Percentiles rank a stretch among this genome's conserved stretches.
Evolutionary conservation across 2,888 invertebrate species (phyloP).

Genomic region (Diadegma fenestrale): DNA sequence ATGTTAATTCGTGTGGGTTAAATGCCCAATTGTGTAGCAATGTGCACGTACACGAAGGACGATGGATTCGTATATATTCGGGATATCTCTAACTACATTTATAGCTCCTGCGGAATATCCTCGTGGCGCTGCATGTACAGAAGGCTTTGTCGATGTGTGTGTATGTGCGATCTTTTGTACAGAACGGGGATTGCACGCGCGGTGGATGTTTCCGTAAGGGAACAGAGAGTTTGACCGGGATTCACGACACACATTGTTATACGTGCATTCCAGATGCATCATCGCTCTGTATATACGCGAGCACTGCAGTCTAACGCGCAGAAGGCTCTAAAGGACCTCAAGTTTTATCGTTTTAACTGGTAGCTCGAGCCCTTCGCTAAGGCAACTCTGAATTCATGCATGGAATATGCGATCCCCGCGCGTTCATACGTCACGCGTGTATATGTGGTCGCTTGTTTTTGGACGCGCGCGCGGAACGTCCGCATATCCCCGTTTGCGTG

Average conservation of each 20-base stretch:
- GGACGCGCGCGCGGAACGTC: slow-evolving; percentile 16
- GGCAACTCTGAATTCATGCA: neutral
- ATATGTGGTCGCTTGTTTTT: slow-evolving; percentile 38
- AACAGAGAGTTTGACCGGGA: slow-evolving; percentile 72
- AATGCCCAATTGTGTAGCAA: slow-evolving; percentile 38
- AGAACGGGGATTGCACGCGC: neutral
- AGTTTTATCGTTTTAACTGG: neutral
- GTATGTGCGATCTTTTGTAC: neutral
- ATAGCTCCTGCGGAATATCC: neutral
- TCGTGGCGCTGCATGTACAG: neutral
- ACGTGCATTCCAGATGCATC: slow-evolving; percentile 1
- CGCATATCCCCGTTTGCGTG: slow-evolving; percentile 12
- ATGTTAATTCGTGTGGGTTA: slow-evolving; percentile 22
- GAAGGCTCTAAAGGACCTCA: neutral
- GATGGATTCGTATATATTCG: slow-evolving; percentile 45
- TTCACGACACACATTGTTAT: slow-evolving; percentile 46
- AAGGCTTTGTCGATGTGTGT: neutral
- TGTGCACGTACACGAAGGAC: neutral
- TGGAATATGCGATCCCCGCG: slow-evolving; percentile 15
- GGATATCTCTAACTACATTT: slow-evolving; percentile 18
- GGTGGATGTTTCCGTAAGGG: slow-evolving; percentile 32
- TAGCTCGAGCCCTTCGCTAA: slow-evolving; percentile 18
- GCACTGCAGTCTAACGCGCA: neutral
- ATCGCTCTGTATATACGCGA: neutral
- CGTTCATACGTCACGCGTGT: neutral